These are phyloP conservation scores for Drosophila siamana DNA, from an alignment of 2,888 invertebrate genomes.

Conservation along the genomic window DNA sequence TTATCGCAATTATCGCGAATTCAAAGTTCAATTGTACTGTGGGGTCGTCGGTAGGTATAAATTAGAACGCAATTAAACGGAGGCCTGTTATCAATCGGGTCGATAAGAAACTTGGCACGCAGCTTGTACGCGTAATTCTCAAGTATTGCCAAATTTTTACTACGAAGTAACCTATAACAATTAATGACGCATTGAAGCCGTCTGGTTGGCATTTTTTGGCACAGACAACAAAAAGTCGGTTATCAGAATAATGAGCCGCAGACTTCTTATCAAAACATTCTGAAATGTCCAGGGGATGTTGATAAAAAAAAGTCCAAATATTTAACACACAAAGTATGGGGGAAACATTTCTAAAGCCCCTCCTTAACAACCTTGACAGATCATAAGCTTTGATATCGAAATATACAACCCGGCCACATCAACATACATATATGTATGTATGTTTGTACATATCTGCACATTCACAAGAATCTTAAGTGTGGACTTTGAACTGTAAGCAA, in stretches of 20 bases:
- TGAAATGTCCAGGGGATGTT: neutral
- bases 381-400: slow-evolving; percentile 9
- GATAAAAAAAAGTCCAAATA: slow-evolving; percentile 4
- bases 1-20: slow-evolving; percentile 27
- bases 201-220: slow-evolving; percentile 53
- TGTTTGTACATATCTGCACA: neutral
- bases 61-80: slow-evolving; percentile 65
- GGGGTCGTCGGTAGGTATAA: slow-evolving; percentile 28
- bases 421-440: neutral
- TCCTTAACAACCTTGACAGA: slow-evolving; percentile 27
- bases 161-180: slow-evolving; percentile 47
- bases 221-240: slow-evolving; percentile 40
- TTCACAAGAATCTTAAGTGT: slow-evolving; percentile 24
- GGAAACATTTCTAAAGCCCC: neutral
- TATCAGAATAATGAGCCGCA: slow-evolving; percentile 30
- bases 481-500: slow-evolving; percentile 69
- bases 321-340: slow-evolving; percentile 3
- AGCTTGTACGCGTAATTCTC: slow-evolving; percentile 35
- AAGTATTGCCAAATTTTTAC: slow-evolving; percentile 46
- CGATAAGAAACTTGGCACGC: slow-evolving; percentile 43
- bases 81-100: slow-evolving; percentile 1
- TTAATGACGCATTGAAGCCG: slow-evolving; percentile 54
- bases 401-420: slow-evolving; percentile 13
- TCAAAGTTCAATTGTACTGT: slow-evolving; percentile 46
- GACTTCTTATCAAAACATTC: slow-evolving; percentile 11